Percentiles rank a stretch among this genome's conserved stretches.
phyloP scores from a whole-genome alignment of 2,888 invertebrate species.

The Drosophila kuntzei region DNA sequence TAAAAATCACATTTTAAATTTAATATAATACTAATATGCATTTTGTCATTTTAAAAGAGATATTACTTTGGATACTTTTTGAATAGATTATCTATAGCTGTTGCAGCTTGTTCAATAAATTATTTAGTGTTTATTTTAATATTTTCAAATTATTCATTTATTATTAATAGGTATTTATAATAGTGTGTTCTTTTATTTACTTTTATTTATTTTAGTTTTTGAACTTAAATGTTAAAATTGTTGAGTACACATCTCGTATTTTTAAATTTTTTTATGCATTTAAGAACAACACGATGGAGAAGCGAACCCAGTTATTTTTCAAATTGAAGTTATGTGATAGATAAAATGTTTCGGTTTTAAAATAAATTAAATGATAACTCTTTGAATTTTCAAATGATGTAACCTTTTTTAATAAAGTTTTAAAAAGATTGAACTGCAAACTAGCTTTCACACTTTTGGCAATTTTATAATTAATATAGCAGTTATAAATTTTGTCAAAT shows the following conservation, averaged over 20 bases:
- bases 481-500: background rate
- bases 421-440: background rate
- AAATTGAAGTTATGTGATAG: too few species aligned
- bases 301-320: too few species aligned
- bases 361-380: too few species aligned
- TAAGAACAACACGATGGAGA: too few species aligned
- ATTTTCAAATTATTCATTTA: background rate
- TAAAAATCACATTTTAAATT: background rate
- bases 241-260: too few species aligned
- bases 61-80: constrained; percentile 2
- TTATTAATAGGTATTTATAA: background rate
- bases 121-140: background rate
- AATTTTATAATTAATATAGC: background rate
- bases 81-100: background rate
- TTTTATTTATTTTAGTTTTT: too few species aligned
- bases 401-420: background rate
- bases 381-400: background rate
- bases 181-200: too few species aligned
- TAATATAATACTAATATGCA: background rate
- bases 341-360: too few species aligned
- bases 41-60: constrained; percentile 2
- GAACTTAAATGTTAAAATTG: too few species aligned
- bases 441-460: background rate
- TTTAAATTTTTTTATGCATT: too few species aligned
- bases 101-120: background rate